Conservation (phyloP, 2,113 vertebrate species). For the Lagopus leucura region DNA sequence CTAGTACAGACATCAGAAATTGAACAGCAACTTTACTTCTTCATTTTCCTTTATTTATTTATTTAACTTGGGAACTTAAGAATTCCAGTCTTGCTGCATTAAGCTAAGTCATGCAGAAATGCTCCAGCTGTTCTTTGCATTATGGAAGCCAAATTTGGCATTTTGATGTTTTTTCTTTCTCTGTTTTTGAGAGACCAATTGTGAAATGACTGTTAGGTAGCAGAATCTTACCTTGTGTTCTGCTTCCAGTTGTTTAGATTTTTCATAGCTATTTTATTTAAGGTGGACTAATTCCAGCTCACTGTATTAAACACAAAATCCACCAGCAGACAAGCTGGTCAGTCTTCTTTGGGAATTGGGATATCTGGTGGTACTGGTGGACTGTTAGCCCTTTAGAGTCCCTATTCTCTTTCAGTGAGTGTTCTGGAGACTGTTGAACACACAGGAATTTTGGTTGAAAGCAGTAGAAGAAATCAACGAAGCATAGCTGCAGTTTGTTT, state of each 20-base stretch:
- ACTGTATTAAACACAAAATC: not conserved
- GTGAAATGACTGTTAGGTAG: conserved; percentile 44
- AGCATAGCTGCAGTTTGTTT: not conserved
- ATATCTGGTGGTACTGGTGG: not conserved
- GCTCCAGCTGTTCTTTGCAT: conserved; percentile 71
- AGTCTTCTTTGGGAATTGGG: not conserved
- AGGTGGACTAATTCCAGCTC: not conserved
- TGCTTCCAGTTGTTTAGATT: conserved; percentile 12
- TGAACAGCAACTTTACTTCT: conserved; percentile 28
- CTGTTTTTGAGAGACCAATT: conserved; percentile 53
- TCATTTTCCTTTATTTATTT: conserved; percentile 10
- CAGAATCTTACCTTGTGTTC: not conserved
- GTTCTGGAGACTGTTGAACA: not conserved
- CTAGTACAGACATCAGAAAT: conserved; percentile 52
- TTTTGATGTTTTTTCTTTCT: not conserved
- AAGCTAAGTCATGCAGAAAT: conserved; percentile 75
- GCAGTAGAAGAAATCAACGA: not conserved
- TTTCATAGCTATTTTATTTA: conserved; percentile 1
- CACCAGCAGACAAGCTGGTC: not conserved
- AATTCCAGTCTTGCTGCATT: conserved; percentile 72
- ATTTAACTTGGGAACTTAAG: conserved; percentile 54
- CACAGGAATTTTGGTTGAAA: not conserved
- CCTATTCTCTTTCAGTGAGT: not conserved
- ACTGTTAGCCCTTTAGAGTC: not conserved
- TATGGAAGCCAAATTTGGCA: conserved; percentile 58